A percentile compares a stretch with the other conserved stretches of the same genome.
These are phyloP conservation scores for Agrotis segetum DNA, from an alignment of 2,888 invertebrate species.

Conservation along the genomic window DNA sequence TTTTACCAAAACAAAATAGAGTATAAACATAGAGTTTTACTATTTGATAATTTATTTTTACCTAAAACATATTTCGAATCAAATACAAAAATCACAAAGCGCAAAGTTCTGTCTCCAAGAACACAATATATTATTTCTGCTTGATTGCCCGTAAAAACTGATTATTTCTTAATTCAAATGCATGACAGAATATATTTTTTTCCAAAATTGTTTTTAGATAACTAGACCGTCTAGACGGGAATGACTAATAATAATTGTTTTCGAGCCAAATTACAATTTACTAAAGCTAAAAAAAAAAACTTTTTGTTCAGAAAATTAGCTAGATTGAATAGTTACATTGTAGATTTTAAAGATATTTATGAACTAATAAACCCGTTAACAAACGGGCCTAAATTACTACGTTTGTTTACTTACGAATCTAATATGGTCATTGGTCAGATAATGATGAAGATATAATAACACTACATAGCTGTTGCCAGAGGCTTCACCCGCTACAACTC, in stretches of 20 bases:
- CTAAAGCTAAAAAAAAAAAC: constrained; percentile 4
- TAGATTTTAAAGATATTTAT: not conserved
- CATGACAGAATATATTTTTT: constrained; percentile 20
- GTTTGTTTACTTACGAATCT: no score
- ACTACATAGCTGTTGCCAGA: no score
- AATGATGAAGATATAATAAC: no score
- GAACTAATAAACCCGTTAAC: not conserved
- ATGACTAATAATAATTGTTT: constrained; percentile 37
- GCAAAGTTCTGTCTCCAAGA: constrained; percentile 20
- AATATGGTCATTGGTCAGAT: no score
- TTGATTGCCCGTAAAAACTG: constrained; percentile 47
- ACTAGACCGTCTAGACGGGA: constrained; percentile 44
- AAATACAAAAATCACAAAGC: constrained; percentile 36
- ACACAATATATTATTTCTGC: constrained; percentile 28
- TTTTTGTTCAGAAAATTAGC: not conserved
- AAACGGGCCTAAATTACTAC: no score
- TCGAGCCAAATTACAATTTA: constrained; percentile 22
- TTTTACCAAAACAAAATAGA: not conserved
- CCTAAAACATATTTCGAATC: constrained; percentile 24
- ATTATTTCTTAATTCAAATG: constrained; percentile 39
- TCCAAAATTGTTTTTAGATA: constrained; percentile 20
- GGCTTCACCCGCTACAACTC: no score
- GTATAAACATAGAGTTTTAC: no score
- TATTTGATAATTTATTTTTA: not conserved
- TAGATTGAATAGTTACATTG: no score